Conservation (phyloP, 2,113 vertebrate genomes). For the Isichthys henryi region DNA sequence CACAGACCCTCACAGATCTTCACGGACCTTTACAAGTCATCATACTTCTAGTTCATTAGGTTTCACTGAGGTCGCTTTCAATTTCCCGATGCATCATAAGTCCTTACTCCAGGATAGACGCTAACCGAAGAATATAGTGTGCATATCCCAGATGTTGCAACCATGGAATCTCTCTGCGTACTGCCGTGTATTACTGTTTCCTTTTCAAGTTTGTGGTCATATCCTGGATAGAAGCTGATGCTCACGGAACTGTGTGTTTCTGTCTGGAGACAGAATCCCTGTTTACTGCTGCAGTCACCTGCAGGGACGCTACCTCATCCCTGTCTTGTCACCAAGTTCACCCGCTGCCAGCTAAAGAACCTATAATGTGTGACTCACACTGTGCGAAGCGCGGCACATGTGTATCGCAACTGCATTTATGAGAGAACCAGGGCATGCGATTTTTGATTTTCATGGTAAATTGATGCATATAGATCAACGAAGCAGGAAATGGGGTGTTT, state of each 20-base stretch:
- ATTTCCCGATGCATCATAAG: neutral
- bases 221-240: neutral
- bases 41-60: neutral
- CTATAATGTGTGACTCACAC: neutral
- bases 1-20: neutral
- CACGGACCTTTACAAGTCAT: neutral
- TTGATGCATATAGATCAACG: neutral
- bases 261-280: neutral
- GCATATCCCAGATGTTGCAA: neutral
- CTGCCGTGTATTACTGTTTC: neutral
- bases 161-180: neutral
- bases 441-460: neutral
- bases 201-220: neutral
- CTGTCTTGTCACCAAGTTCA: neutral
- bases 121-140: neutral
- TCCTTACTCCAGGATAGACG: neutral
- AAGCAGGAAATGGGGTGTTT: neutral
- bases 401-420: neutral
- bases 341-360: neutral
- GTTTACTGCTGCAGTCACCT: neutral
- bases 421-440: neutral
- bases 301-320: neutral
- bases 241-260: neutral
- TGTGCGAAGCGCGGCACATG: neutral
- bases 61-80: neutral